Evolutionary conservation across 2,888 invertebrate genomes (phyloP).

Genomic region (Aproaerema taeniolella): DNA sequence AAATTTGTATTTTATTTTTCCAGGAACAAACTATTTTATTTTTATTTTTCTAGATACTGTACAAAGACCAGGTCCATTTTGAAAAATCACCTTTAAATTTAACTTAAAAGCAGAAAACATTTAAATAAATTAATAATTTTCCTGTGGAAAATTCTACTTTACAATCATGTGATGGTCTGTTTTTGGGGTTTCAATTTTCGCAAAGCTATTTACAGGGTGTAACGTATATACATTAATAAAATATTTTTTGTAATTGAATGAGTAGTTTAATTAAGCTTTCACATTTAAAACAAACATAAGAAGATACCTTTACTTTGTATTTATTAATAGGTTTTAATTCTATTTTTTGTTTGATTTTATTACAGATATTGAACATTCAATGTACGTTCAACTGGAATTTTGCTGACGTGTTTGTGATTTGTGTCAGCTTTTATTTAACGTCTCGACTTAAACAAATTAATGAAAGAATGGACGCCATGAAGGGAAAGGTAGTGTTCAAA

Average conservation of each 20-base stretch:
- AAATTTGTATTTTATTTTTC: too few relatives aligned
- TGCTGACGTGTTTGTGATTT: slow-evolving; percentile 81
- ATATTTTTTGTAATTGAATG: neutral
- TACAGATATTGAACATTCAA: slow-evolving; percentile 69
- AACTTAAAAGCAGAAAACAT: too few relatives aligned
- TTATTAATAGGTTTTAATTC: neutral
- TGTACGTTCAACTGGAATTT: slow-evolving; percentile 84
- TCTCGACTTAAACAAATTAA: slow-evolving; percentile 80
- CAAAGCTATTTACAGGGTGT: too few relatives aligned
- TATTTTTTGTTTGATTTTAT: too few relatives aligned
- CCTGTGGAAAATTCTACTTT: too few relatives aligned
- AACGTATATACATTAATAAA: neutral
- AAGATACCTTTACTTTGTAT: neutral
- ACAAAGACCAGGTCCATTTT: too few relatives aligned
- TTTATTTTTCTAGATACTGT: too few relatives aligned
- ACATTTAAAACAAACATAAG: neutral
- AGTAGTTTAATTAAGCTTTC: neutral
- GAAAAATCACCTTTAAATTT: too few relatives aligned
- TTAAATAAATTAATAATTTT: too few relatives aligned
- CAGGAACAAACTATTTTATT: too few relatives aligned
- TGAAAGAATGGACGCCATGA: slow-evolving; percentile 34
- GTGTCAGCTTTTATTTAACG: slow-evolving; percentile 80
- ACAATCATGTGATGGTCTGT: too few relatives aligned
- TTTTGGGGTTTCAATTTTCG: too few relatives aligned
- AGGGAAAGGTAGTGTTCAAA: slow-evolving; percentile 36